Conservation (phyloP, 2,797 vertebrate species). For the Myripristis murdjan region DNA sequence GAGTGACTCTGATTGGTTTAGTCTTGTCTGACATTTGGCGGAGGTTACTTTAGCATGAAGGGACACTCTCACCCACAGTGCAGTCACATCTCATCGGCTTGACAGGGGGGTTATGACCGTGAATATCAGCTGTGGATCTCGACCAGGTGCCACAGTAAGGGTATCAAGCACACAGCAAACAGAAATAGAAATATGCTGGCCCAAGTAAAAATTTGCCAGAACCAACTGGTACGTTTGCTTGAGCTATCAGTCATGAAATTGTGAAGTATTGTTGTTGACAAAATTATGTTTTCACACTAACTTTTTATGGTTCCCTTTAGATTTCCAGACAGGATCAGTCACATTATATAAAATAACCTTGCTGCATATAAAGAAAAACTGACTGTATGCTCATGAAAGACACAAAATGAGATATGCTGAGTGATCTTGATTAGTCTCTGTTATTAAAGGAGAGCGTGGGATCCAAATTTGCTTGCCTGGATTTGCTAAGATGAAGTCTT, state of each 20-base stretch:
- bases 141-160: constrained; percentile 28
- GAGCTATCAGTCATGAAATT: constrained; percentile 15
- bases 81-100: constrained; percentile 45
- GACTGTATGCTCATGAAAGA: constrained; percentile 26
- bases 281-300: constrained; percentile 9
- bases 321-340: constrained; percentile 27
- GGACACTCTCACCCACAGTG: constrained; percentile 9
- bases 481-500: too few species aligned
- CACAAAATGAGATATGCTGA: constrained; percentile 27
- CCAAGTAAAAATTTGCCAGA: constrained; percentile 16
- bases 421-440: constrained; percentile 58
- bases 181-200: background rate
- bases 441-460: constrained; percentile 32
- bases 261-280: background rate
- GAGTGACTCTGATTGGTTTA: constrained; percentile 65
- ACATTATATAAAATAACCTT: constrained; percentile 50
- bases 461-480: too few species aligned
- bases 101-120: constrained; percentile 6
- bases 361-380: background rate
- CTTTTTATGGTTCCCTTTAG: background rate
- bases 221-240: constrained; percentile 1
- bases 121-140: constrained; percentile 23
- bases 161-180: constrained; percentile 16
- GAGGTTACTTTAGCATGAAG: constrained; percentile 38
- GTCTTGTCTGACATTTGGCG: constrained; percentile 62